Percentiles rank a stretch among this genome's conserved stretches.
phyloP scores from a whole-genome alignment of 2,113 vertebrate genomes.

The Pygoscelis adeliae region DNA sequence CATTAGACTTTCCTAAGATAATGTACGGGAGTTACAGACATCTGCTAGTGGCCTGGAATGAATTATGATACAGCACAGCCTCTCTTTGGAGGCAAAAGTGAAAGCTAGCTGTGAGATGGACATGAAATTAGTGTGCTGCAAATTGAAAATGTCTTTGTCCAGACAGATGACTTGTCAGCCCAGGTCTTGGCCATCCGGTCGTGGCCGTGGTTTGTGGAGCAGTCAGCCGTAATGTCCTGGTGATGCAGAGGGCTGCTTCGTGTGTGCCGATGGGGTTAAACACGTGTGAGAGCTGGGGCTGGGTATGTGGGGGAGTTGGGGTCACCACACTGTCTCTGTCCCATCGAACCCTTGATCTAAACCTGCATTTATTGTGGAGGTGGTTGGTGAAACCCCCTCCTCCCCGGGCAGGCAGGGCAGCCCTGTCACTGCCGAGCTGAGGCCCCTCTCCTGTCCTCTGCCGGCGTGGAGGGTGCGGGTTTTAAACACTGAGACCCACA shows the following conservation, averaged over 20 bases:
- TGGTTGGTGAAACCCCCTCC: rapidly evolving
- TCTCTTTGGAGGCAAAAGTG: background rate
- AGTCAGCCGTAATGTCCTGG: background rate
- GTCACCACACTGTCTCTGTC: background rate
- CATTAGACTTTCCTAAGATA: background rate
- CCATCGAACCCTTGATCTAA: background rate
- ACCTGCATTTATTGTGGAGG: background rate
- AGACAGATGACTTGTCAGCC: background rate
- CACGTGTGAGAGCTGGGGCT: background rate
- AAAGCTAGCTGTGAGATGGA: background rate
- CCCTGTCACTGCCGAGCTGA: rapidly evolving
- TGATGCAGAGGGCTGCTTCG: background rate
- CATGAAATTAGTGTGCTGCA: background rate
- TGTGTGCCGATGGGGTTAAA: rapidly evolving
- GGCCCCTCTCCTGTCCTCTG: background rate
- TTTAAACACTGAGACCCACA: background rate
- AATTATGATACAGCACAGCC: background rate
- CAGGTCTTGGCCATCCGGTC: background rate
- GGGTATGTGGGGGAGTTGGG: background rate
- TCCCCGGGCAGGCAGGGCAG: background rate
- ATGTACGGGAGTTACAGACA: background rate
- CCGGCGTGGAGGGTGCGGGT: rapidly evolving
- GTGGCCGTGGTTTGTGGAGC: rapidly evolving
- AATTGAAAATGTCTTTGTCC: background rate
- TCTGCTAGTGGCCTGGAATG: background rate